Evolutionary conservation across 2,888 invertebrate species (phyloP).

Genomic region (Acrobasis suavella): DNA sequence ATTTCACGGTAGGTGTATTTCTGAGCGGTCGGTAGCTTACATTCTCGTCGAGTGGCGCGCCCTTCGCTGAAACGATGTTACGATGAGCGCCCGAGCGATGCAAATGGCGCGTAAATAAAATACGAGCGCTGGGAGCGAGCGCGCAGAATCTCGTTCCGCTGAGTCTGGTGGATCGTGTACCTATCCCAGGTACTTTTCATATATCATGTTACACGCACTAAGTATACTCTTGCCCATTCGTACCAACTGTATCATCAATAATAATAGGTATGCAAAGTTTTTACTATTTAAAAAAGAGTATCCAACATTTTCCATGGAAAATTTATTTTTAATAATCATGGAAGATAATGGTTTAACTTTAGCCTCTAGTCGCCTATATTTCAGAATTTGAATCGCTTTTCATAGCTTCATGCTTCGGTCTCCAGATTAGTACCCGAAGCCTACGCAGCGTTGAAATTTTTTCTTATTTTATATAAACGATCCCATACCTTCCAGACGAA

Average conservation of each 20-base stretch:
- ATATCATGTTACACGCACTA: conserved; percentile 36
- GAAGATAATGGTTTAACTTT: background rate
- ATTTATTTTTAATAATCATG: too few relatives aligned
- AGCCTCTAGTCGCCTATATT: conserved; percentile 34
- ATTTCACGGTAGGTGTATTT: conserved; percentile 25
- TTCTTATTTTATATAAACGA: background rate
- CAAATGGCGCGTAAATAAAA: conserved; percentile 73
- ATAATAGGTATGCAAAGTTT: too few relatives aligned
- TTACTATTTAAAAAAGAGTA: too few relatives aligned
- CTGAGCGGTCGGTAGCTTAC: conserved; percentile 20
- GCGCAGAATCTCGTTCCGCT: conserved; percentile 36
- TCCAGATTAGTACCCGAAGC: background rate
- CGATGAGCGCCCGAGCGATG: conserved; percentile 44
- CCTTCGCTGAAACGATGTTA: conserved; percentile 41
- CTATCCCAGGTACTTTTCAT: background rate
- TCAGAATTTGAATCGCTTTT: conserved; percentile 44
- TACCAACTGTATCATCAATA: too few relatives aligned
- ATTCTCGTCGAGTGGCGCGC: conserved; percentile 30
- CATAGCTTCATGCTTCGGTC: conserved; percentile 20
- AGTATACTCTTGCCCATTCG: conserved; percentile 38
- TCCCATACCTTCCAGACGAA: background rate
- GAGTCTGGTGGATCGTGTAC: conserved; percentile 38
- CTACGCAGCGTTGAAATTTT: background rate
- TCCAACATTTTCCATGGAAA: too few relatives aligned
- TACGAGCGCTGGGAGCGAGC: conserved; percentile 48